These are phyloP conservation scores for Nothoprocta perdicaria DNA, from an alignment of 2,113 vertebrate species.

Conservation along the genomic window DNA sequence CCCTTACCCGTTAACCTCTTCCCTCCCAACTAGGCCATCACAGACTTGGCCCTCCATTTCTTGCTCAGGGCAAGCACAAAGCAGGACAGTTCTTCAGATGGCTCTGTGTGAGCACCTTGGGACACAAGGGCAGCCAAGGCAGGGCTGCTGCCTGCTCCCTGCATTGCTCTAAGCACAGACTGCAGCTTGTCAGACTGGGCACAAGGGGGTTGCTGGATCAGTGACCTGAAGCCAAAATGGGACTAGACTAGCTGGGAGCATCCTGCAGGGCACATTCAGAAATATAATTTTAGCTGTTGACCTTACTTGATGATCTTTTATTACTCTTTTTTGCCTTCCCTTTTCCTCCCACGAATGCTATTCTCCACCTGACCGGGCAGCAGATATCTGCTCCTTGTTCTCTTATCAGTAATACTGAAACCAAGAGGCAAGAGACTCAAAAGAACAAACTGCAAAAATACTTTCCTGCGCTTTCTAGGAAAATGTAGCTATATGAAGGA, in stretches of 20 bases:
- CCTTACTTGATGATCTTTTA: background rate
- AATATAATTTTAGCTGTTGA: background rate
- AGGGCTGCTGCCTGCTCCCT: background rate
- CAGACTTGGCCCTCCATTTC: background rate
- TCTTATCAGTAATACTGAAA: background rate
- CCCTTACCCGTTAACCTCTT: slow-evolving; percentile 29
- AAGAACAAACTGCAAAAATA: background rate
- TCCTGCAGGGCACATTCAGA: background rate
- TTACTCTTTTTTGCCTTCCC: background rate
- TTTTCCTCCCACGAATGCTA: background rate
- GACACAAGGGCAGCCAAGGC: background rate
- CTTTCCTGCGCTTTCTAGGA: background rate
- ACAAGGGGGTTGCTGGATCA: background rate
- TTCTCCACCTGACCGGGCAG: background rate
- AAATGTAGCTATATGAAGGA: background rate
- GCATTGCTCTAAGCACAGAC: background rate
- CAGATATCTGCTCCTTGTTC: background rate
- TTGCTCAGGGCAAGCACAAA: background rate
- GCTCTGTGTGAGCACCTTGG: background rate
- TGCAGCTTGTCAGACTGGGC: background rate
- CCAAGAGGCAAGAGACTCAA: background rate
- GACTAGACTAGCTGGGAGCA: background rate
- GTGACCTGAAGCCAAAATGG: background rate
- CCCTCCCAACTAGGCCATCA: background rate
- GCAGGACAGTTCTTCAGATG: background rate